Evolutionary conservation across 1,140 invertebrate genomes (phyloP), one percentile per base, ranked within the genome.

Genomic region (Drosophila funebris): DNA sequence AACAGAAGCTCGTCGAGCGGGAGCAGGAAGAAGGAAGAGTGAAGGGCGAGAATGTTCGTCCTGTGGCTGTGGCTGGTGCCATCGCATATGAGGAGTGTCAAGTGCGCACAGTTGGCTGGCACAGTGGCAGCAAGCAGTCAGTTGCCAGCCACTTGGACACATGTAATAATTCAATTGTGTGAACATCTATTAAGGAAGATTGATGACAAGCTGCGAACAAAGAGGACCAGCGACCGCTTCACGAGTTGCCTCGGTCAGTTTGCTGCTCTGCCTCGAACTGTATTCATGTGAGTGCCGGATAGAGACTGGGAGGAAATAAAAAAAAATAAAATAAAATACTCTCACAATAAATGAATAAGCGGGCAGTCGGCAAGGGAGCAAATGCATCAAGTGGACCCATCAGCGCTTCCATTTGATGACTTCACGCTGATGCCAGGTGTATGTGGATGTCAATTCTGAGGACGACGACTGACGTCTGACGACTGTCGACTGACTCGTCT

Each of bases 131-230:
- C 64, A 61, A 46, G 46, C 53, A 72, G 78, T 83, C 82, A 76
- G 76, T 78, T 75, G 83, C 78, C 78, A 73, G 84, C 68, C 78
- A 88, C 83, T 88, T 79, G 83, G 83, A 87, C 83, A 87, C 83
- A 83, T 87, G 83, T 88, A 88, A 88, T 88, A 88, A 88, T 88
- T 88, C 83, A 88, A 88, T 88, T 88, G 83, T 88, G 83, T 88
- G 83, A 88, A 83, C 84, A 88, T 88, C 83, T 88, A 88, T 88
- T 88, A 88, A 88, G 84, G 84, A 88, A 88, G 83, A 88, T 88
- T 88, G 83, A 88, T 88, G 83, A 88, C 84, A 79, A 72, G 68
- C 78, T 64, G 31, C 57, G 66, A 27, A 63, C 43, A 72, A 69
- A 58, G 57, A 52, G 76, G 43, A 31, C 16, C 52, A 46, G 68